A percentile compares a stretch with the other conserved stretches of the same genome.
Conservation (phyloP, 1,140 invertebrate genomes). For the Pissodes strobi region DNA sequence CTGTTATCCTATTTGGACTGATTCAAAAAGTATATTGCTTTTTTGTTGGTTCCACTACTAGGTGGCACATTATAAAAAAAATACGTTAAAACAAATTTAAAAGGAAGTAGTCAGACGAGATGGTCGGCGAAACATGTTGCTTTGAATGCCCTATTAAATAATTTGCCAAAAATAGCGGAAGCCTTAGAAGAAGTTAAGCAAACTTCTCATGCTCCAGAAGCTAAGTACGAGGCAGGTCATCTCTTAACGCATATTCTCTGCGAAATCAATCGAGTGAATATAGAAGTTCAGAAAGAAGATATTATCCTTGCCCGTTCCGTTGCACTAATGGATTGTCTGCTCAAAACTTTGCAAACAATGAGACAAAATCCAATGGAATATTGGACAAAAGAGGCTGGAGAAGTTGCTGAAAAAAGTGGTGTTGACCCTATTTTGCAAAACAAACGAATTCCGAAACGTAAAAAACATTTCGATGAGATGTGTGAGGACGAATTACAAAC, state of each 20-base stretch:
- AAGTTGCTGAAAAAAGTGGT: constrained; percentile 1
- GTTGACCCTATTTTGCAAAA: too few species aligned
- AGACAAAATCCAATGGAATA: constrained; percentile 14
- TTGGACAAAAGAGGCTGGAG: constrained; percentile 19
- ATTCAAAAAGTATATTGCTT: constrained; percentile 20
- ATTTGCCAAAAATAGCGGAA: constrained; percentile 19
- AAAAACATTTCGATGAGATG: too few species aligned
- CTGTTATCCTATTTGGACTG: constrained; percentile 13
- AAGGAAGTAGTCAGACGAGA: constrained; percentile 21
- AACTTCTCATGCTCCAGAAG: constrained; percentile 1
- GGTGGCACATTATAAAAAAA: constrained; percentile 21
- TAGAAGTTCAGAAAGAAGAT: constrained; percentile 11
- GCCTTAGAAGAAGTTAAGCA: constrained; percentile 21
- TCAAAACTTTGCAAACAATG: constrained; percentile 14
- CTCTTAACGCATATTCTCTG: too few species aligned
- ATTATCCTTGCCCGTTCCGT: constrained; percentile 6
- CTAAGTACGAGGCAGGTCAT: constrained; percentile 8
- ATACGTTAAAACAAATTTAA: constrained; percentile 21
- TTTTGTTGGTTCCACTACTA: constrained; percentile 17
- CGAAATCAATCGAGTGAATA: constrained; percentile 1
- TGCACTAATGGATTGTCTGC: background rate
- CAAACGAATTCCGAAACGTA: too few species aligned
- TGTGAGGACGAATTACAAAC: too few species aligned
- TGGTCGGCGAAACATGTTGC: constrained; percentile 19
- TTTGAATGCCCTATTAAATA: constrained; percentile 28